Conservation (phyloP, 2,888 invertebrate species). For the Epinotia demarniana region DNA sequence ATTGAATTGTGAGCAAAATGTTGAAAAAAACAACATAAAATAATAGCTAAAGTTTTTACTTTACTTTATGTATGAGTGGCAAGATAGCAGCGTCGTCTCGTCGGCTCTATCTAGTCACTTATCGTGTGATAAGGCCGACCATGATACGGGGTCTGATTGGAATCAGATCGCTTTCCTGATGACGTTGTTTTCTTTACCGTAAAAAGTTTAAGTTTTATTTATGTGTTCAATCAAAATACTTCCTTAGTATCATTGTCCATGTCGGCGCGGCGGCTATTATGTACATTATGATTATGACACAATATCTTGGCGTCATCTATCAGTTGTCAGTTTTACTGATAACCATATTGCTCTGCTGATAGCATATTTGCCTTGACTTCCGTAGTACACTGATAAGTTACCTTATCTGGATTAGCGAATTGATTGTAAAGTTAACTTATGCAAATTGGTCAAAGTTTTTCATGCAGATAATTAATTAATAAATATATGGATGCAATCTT, state of each 20-base stretch:
- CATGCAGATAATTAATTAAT: neutral
- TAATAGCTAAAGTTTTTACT: no score
- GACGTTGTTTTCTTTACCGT: no score
- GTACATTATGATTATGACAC: neutral
- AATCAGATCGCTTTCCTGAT: no score
- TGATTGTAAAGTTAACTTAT: conserved; percentile 12
- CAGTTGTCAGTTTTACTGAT: conserved; percentile 17
- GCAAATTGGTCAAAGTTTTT: conserved; percentile 27
- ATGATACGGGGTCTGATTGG: no score
- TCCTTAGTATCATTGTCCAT: neutral
- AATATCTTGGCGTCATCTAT: conserved; percentile 22
- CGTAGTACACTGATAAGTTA: conserved; percentile 22
- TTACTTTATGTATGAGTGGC: no score
- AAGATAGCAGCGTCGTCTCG: no score
- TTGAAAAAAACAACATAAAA: no score
- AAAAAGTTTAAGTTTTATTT: no score
- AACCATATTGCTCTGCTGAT: conserved; percentile 16
- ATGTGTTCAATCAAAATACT: neutral
- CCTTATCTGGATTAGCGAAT: conserved; percentile 21
- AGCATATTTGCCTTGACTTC: conserved; percentile 21
- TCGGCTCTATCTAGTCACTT: no score
- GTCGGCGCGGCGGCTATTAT: neutral
- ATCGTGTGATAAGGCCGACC: no score
- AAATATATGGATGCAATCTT: no score
- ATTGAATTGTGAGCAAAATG: no score